Evolutionary conservation across 1,140 invertebrate species (phyloP), one percentile per base, ranked within the genome.

Genomic region (Dreissena rostriformis): DNA sequence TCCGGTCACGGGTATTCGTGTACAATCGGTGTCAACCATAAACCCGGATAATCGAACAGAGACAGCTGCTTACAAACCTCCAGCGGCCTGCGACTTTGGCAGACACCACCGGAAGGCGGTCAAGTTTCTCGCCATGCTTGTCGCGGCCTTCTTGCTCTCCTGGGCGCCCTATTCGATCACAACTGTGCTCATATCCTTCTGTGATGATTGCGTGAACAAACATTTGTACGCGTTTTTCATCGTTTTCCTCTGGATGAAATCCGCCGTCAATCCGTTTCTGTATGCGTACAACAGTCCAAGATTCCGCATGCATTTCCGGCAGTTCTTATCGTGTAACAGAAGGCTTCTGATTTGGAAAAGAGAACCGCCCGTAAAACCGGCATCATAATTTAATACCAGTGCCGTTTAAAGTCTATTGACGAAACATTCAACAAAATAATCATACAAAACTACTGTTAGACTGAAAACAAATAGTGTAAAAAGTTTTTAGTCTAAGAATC

Each of bases 211-310:
- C 72, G 78, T 88, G 11, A 80, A 86, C 72, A 51, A 74, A 22
- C 39, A 86, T 73, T 26, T 88, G 4, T 91, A 89, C 39, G 90
- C 91, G 74, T 78, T 88, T 24, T 79, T 90, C 14, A 89, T 79
- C 22, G 91, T 89, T 90, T 55, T 92, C 12, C 71, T 91, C 8
- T 92, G 90, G 90, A 82, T 87, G 39, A 92, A 92, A 66, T 87
- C 90, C 10, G 83, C 89, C 15, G 28, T 91, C 11, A 92, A 92
- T 70, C 91, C 91, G 1, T 88, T 92, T 66, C 76, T 92, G 52
- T 92, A 92, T 77, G 90, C 90, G 12, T 81, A 73, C 14, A 89
- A 84, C 67, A 88, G 76, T 57, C 26, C 70, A 0, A 76, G 86
- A 67, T 91, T 88, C 55, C 66, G 71, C 24, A 68, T 81, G 28